Base-by-base conservation (phyloP, 2,797 vertebrate genomes). In the Pipistrellus pipistrellus region DNA sequence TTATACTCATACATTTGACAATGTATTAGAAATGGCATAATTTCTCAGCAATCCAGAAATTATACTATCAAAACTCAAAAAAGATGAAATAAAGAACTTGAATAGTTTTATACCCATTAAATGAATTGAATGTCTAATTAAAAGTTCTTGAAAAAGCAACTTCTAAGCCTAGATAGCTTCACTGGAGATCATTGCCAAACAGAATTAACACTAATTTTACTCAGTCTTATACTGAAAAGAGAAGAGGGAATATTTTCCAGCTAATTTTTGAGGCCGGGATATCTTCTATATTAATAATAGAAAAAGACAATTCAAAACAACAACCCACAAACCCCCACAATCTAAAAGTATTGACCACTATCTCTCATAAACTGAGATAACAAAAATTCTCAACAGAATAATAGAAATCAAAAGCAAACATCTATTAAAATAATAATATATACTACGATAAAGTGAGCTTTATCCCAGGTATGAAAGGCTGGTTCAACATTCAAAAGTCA, bases 151-250 rank as follows among this genome's bases (percentile, higher is more conserved):
- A 30, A 75, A 59, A 30, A 76, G 32, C 62, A 62, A 55, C 38
- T 30, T 73, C 17, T 6, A 85, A 32, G n/a, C 5, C 46, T 38
- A 76, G 15, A 55, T 71, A 84, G 25, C 53, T 93, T 95, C 68
- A 69, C 18, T 68, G 32, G 48, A 86, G 69, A 86, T 69, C 69
- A 86, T 82, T 69, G 78, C 38, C 23, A 77, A 77, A 38, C 15
- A 87, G 21, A 91, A 83, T 80, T 84, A 88, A 72, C 32, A 62
- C 15, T 35, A 66, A 48, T 83, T 87, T 84, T 72, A 83, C 62
- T 90, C 10, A 72, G 17, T 83, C 38, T 64, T n/a, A 51, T 51
- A n/a, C 69, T 48, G 69, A 77, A 38, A 46, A 53, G 41, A 25
- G n/a, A 86, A 55, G 64, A 77, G 12, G 21, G 17, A 44, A 17